A percentile compares a stretch with the other conserved stretches of the same genome.
phyloP scores from a whole-genome alignment of 2,888 invertebrate species.

The Aphrophora alni region DNA sequence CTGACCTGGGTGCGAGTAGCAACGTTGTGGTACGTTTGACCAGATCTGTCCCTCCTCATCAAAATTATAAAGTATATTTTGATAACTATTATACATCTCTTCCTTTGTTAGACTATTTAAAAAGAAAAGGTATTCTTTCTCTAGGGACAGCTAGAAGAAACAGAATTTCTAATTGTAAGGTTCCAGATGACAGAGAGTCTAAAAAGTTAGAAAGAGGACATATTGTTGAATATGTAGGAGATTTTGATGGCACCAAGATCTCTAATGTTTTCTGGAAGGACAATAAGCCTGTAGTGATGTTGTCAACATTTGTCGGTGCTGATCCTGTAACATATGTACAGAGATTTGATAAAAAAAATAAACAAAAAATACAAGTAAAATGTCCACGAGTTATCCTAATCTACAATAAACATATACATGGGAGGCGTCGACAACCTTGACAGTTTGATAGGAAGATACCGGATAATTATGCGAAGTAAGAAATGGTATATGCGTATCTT shows the following conservation, averaged over 20 bases:
- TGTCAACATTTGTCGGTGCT: constrained; percentile 52
- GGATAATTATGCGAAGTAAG: neutral
- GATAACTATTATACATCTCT: constrained; percentile 38
- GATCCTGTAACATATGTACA: constrained; percentile 52
- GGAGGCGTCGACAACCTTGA: neutral
- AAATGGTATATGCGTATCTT: neutral
- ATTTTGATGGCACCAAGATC: neutral
- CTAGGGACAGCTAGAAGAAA: constrained; percentile 15
- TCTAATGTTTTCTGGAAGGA: constrained; percentile 51
- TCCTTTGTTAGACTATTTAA: constrained; percentile 46
- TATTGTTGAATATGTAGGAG: constrained; percentile 25
- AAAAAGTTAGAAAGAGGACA: constrained; percentile 15
- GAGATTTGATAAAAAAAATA: constrained; percentile 53
- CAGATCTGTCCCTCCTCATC: neutral
- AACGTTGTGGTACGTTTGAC: neutral
- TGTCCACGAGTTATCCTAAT: neutral
- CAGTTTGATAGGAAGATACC: neutral
- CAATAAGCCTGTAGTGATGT: constrained; percentile 53
- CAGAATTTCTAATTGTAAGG: constrained; percentile 11
- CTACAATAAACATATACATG: neutral
- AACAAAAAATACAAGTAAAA: constrained; percentile 48
- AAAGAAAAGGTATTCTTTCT: constrained; percentile 12
- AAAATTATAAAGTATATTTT: neutral
- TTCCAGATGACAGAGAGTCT: constrained; percentile 11
- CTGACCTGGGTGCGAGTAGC: neutral